Evolutionary conservation across 1,140 invertebrate genomes (phyloP), one percentile per base, ranked within the genome.

Genomic region (Adoxophyes honmai): DNA sequence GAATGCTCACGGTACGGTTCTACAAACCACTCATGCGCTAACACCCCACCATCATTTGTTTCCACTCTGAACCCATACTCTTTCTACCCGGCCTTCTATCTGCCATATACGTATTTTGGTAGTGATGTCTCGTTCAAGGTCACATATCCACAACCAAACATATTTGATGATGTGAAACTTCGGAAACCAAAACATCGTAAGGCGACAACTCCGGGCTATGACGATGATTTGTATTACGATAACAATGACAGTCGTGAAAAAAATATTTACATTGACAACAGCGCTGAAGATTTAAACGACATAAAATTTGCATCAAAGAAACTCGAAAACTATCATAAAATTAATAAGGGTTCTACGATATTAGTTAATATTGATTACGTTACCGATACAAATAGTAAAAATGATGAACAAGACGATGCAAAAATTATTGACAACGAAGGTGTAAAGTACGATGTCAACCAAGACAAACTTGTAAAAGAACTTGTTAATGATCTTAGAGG

Each of bases 211-310:
- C 9, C 10, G 16, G n/a, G 39, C 14, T 38, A 11, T 0, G 57
- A 62, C 2, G 62, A 54, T 9, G 59, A 64, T 54, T 59, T 68
- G 34, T 68, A 68, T 62, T 68, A 68, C 42, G 59, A 67, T 34
- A 15, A 55, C 9, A 55, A 55, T 11, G 28, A 37, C 5, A 34
- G 55, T 13, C 15, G 42, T 15, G 37, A 57, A 35, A 18, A 9
- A 58, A 64, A 53, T 11, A 18, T 13, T 3, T 18, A 57, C 33
- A 52, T 56, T 4, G 36, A 55, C 38, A 57, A 34, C 18, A 52
- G 59, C 7, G 52, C 39, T 37, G 37, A 64, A 9, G 15, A 35
- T 37, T 2, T 3, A 2, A 6, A 28, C 6, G 21, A 28, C 2
- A 28, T 6, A 3, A 28, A 28, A 28, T 28, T 28, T 2, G 21